A percentile compares a stretch with the other conserved stretches of the same genome.
Evolutionary conservation across 2,797 vertebrate genomes (phyloP).

Genomic region (Crax fasciolata): DNA sequence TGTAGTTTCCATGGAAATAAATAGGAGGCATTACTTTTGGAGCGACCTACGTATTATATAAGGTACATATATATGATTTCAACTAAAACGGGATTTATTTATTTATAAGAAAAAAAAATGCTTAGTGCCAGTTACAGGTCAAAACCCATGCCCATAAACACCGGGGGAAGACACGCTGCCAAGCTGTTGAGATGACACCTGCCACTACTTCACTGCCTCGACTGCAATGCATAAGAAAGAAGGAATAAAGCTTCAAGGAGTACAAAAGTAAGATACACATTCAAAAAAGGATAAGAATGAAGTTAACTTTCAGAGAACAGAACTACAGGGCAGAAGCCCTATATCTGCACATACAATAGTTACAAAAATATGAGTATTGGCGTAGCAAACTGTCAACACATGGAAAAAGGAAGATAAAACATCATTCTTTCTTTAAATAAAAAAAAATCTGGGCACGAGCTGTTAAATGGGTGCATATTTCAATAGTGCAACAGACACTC

Average conservation of each 20-base stretch:
- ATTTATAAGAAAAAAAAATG: no score
- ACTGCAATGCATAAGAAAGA: neutral
- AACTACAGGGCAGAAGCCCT: neutral
- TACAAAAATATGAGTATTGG: neutral
- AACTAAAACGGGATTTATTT: no score
- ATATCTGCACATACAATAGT: neutral
- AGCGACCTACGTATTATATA: neutral
- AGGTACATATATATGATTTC: neutral
- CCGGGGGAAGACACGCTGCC: neutral
- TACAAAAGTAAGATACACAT: neutral
- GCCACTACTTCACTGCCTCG: neutral
- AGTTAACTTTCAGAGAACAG: neutral
- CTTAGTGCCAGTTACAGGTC: neutral
- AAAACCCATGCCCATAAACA: neutral
- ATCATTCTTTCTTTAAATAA: neutral
- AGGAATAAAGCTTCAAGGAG: neutral
- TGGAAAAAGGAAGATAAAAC: neutral
- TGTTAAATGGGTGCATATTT: neutral
- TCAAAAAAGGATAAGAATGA: neutral
- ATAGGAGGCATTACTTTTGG: no score
- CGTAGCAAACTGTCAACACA: neutral
- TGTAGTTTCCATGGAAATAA: no score
- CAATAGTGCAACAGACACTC: neutral
- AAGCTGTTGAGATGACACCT: neutral
- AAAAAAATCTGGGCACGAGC: neutral